These are phyloP conservation scores for Leptinotarsa peninsularis DNA, from an alignment of 2,888 invertebrate species.

Conservation along the genomic window DNA sequence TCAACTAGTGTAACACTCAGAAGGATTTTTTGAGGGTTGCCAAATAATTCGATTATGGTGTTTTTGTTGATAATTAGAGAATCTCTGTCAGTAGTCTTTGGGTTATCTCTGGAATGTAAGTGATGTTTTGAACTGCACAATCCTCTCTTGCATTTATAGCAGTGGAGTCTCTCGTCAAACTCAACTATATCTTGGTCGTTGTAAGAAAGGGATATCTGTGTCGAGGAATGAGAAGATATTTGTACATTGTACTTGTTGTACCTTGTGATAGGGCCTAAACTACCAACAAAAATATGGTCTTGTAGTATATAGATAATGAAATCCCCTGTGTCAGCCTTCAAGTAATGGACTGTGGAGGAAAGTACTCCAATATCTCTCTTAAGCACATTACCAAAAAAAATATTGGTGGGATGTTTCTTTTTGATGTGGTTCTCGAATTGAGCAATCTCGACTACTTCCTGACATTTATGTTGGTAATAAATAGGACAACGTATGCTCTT, in stretches of 20 bases:
- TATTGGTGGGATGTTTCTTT: conserved; percentile 31
- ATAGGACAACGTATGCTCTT: conserved; percentile 37
- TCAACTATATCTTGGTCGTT: conserved; percentile 22
- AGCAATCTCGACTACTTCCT: conserved; percentile 30
- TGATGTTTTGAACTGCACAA: conserved; percentile 24
- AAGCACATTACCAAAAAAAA: conserved; percentile 10
- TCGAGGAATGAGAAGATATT: conserved; percentile 2
- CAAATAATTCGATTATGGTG: background rate
- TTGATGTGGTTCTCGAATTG: conserved; percentile 37
- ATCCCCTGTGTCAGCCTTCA: conserved; percentile 1
- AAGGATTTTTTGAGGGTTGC: background rate
- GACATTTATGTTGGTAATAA: conserved; percentile 33
- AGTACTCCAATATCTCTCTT: background rate
- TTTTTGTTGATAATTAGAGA: conserved; percentile 4
- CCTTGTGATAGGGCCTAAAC: conserved; percentile 14
- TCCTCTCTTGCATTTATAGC: conserved; percentile 23
- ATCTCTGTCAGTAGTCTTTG: background rate
- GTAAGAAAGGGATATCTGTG: conserved; percentile 16
- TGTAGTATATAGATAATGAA: conserved; percentile 25
- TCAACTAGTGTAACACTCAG: background rate
- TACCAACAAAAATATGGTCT: conserved; percentile 20
- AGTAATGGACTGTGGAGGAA: conserved; percentile 15
- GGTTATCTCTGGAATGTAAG: background rate
- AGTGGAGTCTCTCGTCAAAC: conserved; percentile 30
- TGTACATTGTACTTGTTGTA: conserved; percentile 25